These are phyloP conservation scores for Norana najaformis DNA, from an alignment of 2,888 invertebrate genomes.

Conservation along the genomic window DNA sequence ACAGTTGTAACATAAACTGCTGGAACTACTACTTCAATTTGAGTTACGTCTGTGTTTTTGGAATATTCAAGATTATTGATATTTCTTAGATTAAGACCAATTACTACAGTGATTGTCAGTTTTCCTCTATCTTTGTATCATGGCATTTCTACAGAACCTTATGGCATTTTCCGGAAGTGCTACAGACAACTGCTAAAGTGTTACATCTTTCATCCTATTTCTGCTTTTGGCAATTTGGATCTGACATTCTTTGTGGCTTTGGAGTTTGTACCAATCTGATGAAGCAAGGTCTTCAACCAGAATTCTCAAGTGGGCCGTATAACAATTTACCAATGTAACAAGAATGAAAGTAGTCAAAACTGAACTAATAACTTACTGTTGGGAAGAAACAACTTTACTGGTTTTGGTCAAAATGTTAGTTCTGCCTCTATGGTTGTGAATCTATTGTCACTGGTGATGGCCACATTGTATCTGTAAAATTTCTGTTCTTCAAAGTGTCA, in stretches of 20 bases:
- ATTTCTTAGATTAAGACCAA: neutral
- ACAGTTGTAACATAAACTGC: neutral
- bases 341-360: neutral
- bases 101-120: neutral
- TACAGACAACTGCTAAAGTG: too few species aligned
- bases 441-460: neutral
- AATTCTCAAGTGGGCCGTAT: neutral
- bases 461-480: neutral
- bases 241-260: neutral
- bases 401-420: too few species aligned
- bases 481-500: neutral
- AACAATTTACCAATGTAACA: neutral
- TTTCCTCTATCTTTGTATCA: neutral
- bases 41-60: neutral
- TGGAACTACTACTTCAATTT: neutral
- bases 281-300: neutral
- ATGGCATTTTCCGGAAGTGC: neutral
- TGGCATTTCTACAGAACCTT: neutral
- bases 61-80: neutral
- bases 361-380: neutral
- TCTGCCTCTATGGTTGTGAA: too few species aligned
- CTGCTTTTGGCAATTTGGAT: neutral
- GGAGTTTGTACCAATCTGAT: neutral
- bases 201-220: neutral
- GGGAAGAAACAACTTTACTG: neutral